phyloP scores from a whole-genome alignment of 1,140 invertebrate species.

The Adelges cooleyi region DNA sequence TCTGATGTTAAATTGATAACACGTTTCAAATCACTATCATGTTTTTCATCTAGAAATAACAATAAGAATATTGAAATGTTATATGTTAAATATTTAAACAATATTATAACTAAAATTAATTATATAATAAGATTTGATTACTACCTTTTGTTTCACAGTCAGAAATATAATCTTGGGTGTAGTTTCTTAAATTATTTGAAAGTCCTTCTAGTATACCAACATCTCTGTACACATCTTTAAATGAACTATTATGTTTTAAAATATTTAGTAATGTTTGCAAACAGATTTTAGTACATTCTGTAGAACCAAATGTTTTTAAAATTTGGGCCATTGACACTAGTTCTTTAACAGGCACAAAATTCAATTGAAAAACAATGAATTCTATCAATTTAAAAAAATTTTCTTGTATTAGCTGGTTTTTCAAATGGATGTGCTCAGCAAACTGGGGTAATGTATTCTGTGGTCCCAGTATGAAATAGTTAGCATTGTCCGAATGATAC shows the following conservation, averaged over 20 bases:
- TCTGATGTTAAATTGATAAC: constrained; percentile 17
- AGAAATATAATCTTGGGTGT: constrained; percentile 37
- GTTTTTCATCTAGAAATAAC: constrained; percentile 12
- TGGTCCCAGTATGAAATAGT: constrained; percentile 96
- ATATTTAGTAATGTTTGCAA: constrained; percentile 81
- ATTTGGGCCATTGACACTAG: constrained; percentile 89
- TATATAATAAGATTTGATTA: background rate
- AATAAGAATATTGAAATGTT: background rate
- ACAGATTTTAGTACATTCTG: constrained; percentile 71
- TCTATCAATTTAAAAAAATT: constrained; percentile 94
- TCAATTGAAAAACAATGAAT: constrained; percentile 92
- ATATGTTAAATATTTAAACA: background rate
- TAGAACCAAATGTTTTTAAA: constrained; percentile 67
- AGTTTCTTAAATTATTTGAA: constrained; percentile 76
- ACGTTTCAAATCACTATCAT: constrained; percentile 15
- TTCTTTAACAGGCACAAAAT: constrained; percentile 98
- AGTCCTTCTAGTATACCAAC: constrained; percentile 95
- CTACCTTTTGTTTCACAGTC: constrained; percentile 40
- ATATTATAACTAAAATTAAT: background rate
- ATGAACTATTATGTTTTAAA: constrained; percentile 75
- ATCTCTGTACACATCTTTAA: constrained; percentile 96
- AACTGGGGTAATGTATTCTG: constrained; percentile 92
- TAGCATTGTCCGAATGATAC: constrained; percentile 94
- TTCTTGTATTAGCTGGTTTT: constrained; percentile 81
- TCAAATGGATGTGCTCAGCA: constrained; percentile 85